These are phyloP conservation scores for Teinopalpus imperialis DNA, from an alignment of 2,888 invertebrate genomes.

Conservation along the genomic window DNA sequence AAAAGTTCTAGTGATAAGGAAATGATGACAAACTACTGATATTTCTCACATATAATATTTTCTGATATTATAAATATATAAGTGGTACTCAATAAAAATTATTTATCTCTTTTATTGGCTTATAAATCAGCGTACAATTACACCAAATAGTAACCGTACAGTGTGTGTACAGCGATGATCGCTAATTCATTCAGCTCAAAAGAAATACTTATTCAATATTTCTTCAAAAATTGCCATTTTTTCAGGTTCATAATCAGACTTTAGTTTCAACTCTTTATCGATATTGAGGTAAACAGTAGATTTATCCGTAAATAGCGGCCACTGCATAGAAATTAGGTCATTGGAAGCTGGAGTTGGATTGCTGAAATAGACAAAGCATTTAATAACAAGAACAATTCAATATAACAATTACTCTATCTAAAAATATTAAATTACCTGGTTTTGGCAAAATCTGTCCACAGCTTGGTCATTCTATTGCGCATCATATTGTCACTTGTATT, in stretches of 20 bases:
- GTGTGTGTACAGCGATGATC: too few species aligned
- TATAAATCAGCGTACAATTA: too few species aligned
- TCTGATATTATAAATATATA: too few species aligned
- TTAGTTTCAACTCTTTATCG: conserved; percentile 37
- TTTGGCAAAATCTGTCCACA: conserved; percentile 57
- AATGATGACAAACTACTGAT: too few species aligned
- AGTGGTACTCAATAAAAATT: too few species aligned
- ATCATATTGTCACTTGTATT: conserved; percentile 32
- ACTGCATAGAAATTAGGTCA: conserved; percentile 32
- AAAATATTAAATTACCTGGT: conserved; percentile 39
- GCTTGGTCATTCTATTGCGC: conserved; percentile 37
- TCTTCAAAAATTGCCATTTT: conserved; percentile 46
- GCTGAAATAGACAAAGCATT: conserved; percentile 30
- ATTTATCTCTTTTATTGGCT: too few species aligned
- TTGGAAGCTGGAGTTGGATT: conserved; percentile 34
- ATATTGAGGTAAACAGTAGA: conserved; percentile 39
- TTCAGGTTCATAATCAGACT: conserved; percentile 38
- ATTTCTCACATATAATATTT: too few species aligned
- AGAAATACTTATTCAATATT: conserved; percentile 41
- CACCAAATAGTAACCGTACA: too few species aligned
- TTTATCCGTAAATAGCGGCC: conserved; percentile 36
- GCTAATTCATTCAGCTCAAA: too few species aligned
- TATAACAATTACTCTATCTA: neutral
- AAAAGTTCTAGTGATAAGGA: too few species aligned
- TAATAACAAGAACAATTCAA: neutral